Evolutionary conservation across 2,888 invertebrate species (phyloP), one percentile per base, ranked within the genome.

Genomic region (Apotomis capreana): DNA sequence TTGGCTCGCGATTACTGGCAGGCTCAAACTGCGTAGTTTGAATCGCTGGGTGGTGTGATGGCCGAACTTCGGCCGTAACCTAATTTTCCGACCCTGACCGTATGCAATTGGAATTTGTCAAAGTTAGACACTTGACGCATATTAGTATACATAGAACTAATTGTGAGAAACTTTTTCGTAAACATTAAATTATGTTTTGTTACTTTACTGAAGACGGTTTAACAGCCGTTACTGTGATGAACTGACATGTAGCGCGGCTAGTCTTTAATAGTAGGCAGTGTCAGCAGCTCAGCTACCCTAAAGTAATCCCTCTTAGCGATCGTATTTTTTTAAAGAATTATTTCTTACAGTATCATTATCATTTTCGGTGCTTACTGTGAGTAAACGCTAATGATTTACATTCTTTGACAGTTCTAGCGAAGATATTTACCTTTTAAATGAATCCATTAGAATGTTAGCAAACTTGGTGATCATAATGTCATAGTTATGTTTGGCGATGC

Each of bases 401-500:
- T 68, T 51, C 40, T 51, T 71, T 5, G 44, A 13, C 55, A 67
- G 40, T 54, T 59, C 59, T 61, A 67, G 46, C 54, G 5, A 4
- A 44, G 51, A 51, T 68, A 54, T 72, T 68, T 72, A 68, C 59
- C 63, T 72, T 72, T 72, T 15, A 72, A 68, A 68, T 68, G 36
- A 72, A 72, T 63, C 54, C 49, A 61, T 54, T 52, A 68, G 40
- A 63, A 15, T 72, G 68, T 72, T 72, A 63, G 68, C 52, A 63
- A 44, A 68, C 71, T 68, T 58, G 68, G 63, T 37, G 63, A 72
- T 15, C 58, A 59, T 63, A 68, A 62, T 72, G 72, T 68, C 72
- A 68, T 72, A 58, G 63, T 68, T 68, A 68, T 72, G 72, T 72
- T 72, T 72, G 68, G 58, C 68, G 68, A 62, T 68, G 61, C 57